Percentiles rank a stretch among this genome's conserved stretches.
phyloP scores from a whole-genome alignment of 2,797 vertebrate species.

The Orientallactaga sibirica region DNA sequence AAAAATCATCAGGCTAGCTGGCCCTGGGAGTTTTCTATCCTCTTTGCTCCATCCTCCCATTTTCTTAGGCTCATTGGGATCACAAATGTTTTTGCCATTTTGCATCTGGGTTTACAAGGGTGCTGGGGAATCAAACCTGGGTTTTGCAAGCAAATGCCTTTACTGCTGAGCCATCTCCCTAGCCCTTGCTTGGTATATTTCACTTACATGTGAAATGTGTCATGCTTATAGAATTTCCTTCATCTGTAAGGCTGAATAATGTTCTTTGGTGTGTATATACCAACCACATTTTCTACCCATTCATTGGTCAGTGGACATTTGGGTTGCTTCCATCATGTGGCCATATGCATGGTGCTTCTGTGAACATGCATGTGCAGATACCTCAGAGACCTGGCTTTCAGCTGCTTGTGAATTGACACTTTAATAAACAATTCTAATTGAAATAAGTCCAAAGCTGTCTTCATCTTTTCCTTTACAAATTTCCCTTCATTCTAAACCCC shows the following conservation, averaged over 20 bases:
- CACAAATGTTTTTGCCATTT: too few relatives aligned
- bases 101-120: too few relatives aligned
- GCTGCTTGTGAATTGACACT: conserved; percentile 2
- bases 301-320: not conserved
- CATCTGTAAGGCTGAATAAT: conserved; percentile 15
- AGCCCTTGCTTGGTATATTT: not conserved
- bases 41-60: too few relatives aligned
- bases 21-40: too few relatives aligned
- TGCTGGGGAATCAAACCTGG: too few relatives aligned
- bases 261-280: not conserved
- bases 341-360: not conserved
- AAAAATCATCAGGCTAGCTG: too few relatives aligned
- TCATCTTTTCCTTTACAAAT: conserved; percentile 31
- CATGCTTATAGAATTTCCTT: conserved; percentile 20
- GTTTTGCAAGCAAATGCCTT: too few relatives aligned
- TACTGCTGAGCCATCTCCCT: too few relatives aligned
- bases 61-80: too few relatives aligned
- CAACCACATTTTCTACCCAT: not conserved
- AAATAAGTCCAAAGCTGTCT: not conserved
- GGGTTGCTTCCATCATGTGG: not conserved
- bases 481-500: not conserved
- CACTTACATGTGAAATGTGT: not conserved
- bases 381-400: not conserved
- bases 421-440: not conserved
- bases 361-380: not conserved